These are phyloP conservation scores for Lepidurus arcticus DNA, from an alignment of 1,140 invertebrate genomes.

Conservation along the genomic window DNA sequence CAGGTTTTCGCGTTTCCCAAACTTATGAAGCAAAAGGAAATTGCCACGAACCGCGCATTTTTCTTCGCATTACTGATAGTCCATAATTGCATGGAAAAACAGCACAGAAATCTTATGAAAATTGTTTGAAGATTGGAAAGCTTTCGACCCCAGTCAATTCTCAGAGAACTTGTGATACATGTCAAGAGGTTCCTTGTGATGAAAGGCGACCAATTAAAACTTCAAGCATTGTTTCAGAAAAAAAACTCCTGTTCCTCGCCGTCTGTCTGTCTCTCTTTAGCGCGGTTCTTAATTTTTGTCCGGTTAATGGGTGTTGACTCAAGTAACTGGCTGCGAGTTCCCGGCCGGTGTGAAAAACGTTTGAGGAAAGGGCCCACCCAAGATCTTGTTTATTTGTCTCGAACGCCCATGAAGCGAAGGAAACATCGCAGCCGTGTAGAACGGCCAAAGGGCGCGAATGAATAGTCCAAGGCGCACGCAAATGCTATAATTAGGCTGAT, in stretches of 20 bases:
- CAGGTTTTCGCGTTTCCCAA: no score
- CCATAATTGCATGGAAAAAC: not conserved
- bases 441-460: not conserved
- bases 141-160: not conserved
- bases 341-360: not conserved
- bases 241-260: not conserved
- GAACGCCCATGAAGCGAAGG: not conserved
- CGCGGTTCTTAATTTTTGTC: not conserved
- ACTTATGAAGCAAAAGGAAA: no score
- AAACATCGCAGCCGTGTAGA: not conserved
- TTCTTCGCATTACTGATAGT: no score
- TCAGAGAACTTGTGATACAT: no score
- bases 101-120: not conserved
- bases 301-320: constrained; percentile 6
- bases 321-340: not conserved
- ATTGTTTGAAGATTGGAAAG: not conserved
- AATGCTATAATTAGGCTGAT: constrained; percentile 11
- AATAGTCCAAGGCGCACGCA: not conserved
- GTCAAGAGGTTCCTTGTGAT: not conserved
- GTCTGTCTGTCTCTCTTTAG: not conserved
- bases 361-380: not conserved
- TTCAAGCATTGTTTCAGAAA: no score
- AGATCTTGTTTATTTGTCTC: not conserved
- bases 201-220: not conserved
- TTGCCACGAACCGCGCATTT: no score